Conservation (phyloP, 1,140 invertebrate genomes). For the Centruroides vittatus region DNA sequence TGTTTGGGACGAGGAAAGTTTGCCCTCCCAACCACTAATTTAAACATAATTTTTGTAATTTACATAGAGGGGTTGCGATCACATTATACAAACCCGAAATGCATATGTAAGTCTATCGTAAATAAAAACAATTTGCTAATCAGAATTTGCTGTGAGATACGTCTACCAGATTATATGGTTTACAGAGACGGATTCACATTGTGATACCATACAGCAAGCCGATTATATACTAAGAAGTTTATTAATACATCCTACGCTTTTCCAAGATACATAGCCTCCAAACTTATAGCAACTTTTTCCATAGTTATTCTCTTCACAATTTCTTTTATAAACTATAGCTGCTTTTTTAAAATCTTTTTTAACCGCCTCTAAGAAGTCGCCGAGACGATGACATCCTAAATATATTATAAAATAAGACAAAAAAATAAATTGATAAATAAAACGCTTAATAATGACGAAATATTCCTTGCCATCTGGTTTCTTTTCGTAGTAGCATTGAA, state of each 20-base stretch:
- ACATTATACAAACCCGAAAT: too few species aligned
- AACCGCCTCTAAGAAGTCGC: conserved; percentile 69
- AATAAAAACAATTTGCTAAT: too few species aligned
- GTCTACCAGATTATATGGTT: too few species aligned
- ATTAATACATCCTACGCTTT: conserved; percentile 18
- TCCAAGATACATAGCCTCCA: conserved; percentile 46
- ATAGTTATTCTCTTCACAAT: conserved; percentile 68
- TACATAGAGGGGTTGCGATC: too few species aligned
- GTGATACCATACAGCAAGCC: too few species aligned
- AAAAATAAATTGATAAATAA: neutral
- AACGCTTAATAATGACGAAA: neutral
- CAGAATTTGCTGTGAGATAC: too few species aligned
- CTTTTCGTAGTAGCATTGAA: conserved; percentile 73
- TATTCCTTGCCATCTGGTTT: conserved; percentile 50
- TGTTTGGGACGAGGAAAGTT: too few species aligned
- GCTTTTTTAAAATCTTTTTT: conserved; percentile 64
- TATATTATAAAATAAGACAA: conserved; percentile 2
- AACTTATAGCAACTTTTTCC: conserved; percentile 70
- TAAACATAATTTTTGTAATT: too few species aligned
- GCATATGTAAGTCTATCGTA: too few species aligned
- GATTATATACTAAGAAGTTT: too few species aligned
- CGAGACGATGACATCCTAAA: conserved; percentile 80
- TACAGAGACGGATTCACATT: too few species aligned
- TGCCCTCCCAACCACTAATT: too few species aligned
- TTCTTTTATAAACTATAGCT: conserved; percentile 57